Percentiles rank a stretch among this genome's conserved stretches.
These are phyloP conservation scores for Eubucco bourcierii DNA, from an alignment of 2,113 vertebrate genomes.

Conservation along the genomic window DNA sequence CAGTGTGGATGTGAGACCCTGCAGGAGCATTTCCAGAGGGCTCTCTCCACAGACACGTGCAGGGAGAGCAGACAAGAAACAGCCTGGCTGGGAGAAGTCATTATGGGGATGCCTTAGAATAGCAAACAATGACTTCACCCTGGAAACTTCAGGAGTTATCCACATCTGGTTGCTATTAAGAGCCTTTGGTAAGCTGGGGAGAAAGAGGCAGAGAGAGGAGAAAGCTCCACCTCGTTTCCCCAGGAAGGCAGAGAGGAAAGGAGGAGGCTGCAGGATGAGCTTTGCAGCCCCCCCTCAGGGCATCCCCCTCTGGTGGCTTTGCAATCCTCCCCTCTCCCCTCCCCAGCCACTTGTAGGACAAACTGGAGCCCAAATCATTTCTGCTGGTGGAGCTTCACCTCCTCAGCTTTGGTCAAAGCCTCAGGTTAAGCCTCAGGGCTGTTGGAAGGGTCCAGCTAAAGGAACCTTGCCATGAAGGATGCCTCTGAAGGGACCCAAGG, in stretches of 20 bases:
- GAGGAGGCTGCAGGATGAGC: not conserved
- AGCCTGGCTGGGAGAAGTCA: not conserved
- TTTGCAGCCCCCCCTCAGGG: not conserved
- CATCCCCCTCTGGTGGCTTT: not conserved
- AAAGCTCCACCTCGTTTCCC: conserved; percentile 1
- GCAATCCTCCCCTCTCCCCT: not conserved
- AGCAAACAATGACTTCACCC: conserved; percentile 63
- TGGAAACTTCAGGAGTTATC: conserved; percentile 27
- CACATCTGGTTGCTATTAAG: conserved; percentile 53
- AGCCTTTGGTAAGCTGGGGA: not conserved
- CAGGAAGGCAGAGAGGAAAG: not conserved
- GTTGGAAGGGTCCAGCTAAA: not conserved
- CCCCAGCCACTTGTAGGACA: not conserved
- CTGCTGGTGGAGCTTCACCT: not conserved
- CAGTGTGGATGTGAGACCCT: accelerated
- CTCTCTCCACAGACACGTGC: too few species aligned
- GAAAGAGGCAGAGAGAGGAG: not conserved
- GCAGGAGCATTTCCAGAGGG: too few species aligned
- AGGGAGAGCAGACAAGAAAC: not conserved
- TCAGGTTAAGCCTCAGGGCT: not conserved
- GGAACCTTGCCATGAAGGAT: not conserved
- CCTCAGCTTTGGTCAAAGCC: not conserved
- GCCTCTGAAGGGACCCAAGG: not conserved
- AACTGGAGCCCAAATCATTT: not conserved
- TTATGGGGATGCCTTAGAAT: conserved; percentile 18